A percentile compares a stretch with the other conserved stretches of the same genome.
Conservation (phyloP, 2,888 invertebrate genomes). For the Drosophila sordidula region DNA sequence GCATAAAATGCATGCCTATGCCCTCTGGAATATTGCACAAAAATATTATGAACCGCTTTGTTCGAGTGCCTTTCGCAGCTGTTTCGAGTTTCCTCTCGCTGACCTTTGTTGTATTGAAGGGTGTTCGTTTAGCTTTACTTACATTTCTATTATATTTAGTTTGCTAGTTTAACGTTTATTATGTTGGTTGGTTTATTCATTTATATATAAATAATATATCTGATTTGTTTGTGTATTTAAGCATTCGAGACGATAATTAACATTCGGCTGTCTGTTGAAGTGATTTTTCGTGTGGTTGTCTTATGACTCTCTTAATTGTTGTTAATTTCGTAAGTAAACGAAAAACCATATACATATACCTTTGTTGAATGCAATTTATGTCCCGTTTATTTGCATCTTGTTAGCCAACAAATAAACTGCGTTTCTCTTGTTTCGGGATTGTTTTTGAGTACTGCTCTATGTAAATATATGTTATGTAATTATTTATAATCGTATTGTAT, state of each 20-base stretch:
- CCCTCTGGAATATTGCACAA: conserved; percentile 68
- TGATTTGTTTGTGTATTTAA: conserved; percentile 32
- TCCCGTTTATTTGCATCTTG: conserved; percentile 26
- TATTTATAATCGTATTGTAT: conserved; percentile 53
- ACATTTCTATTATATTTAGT: conserved; percentile 40
- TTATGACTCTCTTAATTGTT: conserved; percentile 10
- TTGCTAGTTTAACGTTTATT: conserved; percentile 52
- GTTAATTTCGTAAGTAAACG: conserved; percentile 16
- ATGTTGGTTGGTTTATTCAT: conserved; percentile 35
- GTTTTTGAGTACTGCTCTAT: conserved; percentile 44
- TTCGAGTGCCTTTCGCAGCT: conserved; percentile 15
- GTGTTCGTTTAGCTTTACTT: conserved; percentile 27
- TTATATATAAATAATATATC: conserved; percentile 26
- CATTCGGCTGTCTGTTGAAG: conserved; percentile 11
- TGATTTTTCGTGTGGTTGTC: conserved; percentile 6
- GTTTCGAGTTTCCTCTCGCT: conserved; percentile 8
- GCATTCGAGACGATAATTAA: conserved; percentile 32
- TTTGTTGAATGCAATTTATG: conserved; percentile 32
- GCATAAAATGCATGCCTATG: conserved; percentile 60
- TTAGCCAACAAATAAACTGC: conserved; percentile 32
- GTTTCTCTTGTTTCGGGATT: conserved; percentile 16
- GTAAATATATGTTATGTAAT: conserved; percentile 45
- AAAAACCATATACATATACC: conserved; percentile 18
- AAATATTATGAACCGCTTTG: conserved; percentile 57
- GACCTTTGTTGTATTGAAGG: conserved; percentile 6